phyloP scores from a whole-genome alignment of 2,888 invertebrate species.

The Prosapia bicincta region DNA sequence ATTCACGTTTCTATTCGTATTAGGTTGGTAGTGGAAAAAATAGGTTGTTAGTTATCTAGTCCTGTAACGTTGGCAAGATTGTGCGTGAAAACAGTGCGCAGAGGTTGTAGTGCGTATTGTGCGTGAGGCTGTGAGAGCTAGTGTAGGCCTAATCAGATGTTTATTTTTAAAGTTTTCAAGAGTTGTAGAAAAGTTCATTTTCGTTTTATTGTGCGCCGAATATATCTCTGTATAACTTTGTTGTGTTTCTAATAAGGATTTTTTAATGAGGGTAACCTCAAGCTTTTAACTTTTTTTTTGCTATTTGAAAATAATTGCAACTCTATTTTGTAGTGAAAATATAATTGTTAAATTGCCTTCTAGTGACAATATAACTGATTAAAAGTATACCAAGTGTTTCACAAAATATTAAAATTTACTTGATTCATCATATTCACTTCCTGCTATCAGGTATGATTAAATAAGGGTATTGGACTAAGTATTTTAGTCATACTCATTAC shows the following conservation, averaged over 20 bases:
- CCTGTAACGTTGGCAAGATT: neutral
- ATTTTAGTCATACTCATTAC: too few species aligned
- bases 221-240: neutral
- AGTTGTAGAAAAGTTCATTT: neutral
- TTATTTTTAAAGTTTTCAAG: neutral
- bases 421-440: neutral
- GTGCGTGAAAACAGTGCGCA: neutral
- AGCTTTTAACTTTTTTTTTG: neutral
- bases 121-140: neutral
- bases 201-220: neutral
- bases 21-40: neutral
- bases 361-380: neutral
- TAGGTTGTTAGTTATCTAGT: neutral
- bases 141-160: neutral
- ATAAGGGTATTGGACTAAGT: too few species aligned
- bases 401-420: neutral
- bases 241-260: neutral
- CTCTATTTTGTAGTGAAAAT: neutral
- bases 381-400: neutral
- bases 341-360: neutral
- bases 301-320: neutral
- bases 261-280: neutral
- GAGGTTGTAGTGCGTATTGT: neutral
- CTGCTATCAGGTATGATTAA: too few species aligned
- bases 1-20: neutral